A percentile compares a stretch with the other conserved stretches of the same genome.
phyloP scores from a whole-genome alignment of 2,888 invertebrate genomes.

The Tupiocoris notatus region DNA sequence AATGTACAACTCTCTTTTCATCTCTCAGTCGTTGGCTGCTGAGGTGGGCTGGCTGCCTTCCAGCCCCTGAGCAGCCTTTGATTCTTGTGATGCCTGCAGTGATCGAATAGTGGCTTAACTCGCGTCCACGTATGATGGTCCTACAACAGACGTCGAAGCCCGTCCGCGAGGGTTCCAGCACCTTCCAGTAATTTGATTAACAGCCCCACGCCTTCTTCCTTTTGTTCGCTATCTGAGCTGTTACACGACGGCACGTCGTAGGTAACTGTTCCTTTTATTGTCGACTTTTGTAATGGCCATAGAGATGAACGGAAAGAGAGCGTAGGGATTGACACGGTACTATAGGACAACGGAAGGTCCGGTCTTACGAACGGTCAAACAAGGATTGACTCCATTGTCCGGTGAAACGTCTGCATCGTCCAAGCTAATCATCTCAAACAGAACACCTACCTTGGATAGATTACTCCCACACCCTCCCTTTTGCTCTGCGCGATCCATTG shows the following conservation, averaged over 20 bases:
- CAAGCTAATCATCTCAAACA: constrained; percentile 38
- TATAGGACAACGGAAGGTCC: neutral
- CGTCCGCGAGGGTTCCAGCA: constrained; percentile 1
- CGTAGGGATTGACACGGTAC: neutral
- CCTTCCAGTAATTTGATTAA: constrained; percentile 41
- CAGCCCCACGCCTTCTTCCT: constrained; percentile 34
- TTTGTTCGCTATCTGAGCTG: constrained; percentile 12
- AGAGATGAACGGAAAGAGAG: neutral
- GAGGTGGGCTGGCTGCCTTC: neutral
- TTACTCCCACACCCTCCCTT: neutral
- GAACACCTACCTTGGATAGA: constrained; percentile 19
- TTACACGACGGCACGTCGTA: neutral
- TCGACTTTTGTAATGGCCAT: neutral
- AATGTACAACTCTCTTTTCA: neutral
- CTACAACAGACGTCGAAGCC: neutral
- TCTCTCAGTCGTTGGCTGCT: neutral
- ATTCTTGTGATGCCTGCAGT: neutral
- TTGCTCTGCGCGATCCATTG: neutral
- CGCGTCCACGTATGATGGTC: neutral
- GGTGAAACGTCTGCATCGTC: neutral
- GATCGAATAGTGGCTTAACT: neutral
- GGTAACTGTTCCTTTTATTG: neutral
- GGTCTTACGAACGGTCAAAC: neutral
- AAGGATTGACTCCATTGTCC: constrained; percentile 20
- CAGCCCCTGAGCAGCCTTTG: constrained; percentile 23